Evolutionary conservation across 2,113 vertebrate species (phyloP), one percentile per base, ranked within the genome.

Genomic region (Salvelinus sp.): DNA sequence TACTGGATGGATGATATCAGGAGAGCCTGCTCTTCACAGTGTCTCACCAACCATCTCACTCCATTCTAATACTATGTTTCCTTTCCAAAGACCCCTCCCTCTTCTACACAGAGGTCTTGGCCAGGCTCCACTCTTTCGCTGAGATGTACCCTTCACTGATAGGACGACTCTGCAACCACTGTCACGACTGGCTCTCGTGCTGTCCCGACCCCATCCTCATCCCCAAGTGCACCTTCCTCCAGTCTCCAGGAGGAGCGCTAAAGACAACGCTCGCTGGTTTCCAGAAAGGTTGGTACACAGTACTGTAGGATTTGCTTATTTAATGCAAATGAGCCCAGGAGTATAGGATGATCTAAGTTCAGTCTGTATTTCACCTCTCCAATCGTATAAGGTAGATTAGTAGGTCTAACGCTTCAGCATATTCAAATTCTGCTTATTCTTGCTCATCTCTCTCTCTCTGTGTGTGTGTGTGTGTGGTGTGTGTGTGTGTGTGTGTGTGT

Each of bases 201-300:
- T 93, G 88, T 74, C 73, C 89, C 0, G 78, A 92, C n/a, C 95
- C 95, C 0, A 30, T 92, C 70, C 91, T 96, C 12, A 66, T 93
- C 38, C 95, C 94, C 0, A 89, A 87, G 0, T 64, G 83, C 9
- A 92, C 90, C 20, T 96, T 96, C 86, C 92, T 97, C 67, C 93
- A 91, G 71, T 87, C 91, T n/a, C 94, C 95, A 0, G 93, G 89
- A 1, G 92, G 91, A 7, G 86, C 92, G 16, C 91, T 95, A 10
- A 83, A 71, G 30, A 89, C 86, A 14, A 93, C 50, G 0, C 87
- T 96, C 73, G 88, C 82, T 0, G 72, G 91, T 1, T 91, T 93
- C 79, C 91, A 92, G 28, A 90, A 89, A 95, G 95, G 94, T 90
- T 68, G 50, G 77, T 16, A 6, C 10, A 50, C 14, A 4, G 38